These are phyloP conservation scores for Eleutherodactylus coqui DNA, from an alignment of 2,797 vertebrate genomes.

Conservation along the genomic window DNA sequence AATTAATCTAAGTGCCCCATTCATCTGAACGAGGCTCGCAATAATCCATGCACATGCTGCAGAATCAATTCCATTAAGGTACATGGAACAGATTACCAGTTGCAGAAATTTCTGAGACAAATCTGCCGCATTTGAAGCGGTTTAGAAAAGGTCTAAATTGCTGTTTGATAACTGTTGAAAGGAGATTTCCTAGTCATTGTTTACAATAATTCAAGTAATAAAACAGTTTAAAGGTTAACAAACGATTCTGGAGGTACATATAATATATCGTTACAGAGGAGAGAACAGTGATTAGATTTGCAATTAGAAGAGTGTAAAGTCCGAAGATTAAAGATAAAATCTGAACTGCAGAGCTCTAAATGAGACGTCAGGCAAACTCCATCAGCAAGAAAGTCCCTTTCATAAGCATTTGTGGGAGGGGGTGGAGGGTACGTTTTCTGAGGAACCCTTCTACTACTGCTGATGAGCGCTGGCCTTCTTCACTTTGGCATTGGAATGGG, in stretches of 20 bases:
- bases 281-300: neutral
- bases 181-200: neutral
- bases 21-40: too few relatives aligned
- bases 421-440: too few relatives aligned
- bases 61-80: too few relatives aligned
- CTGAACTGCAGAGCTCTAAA: neutral
- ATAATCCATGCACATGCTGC: too few relatives aligned
- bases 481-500: neutral
- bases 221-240: conserved; percentile 11
- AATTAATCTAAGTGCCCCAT: too few relatives aligned
- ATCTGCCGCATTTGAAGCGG: too few relatives aligned
- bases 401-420: too few relatives aligned
- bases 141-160: neutral
- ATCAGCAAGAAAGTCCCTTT: neutral
- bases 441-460: neutral
- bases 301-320: neutral
- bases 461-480: too few relatives aligned
- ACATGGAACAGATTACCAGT: too few relatives aligned
- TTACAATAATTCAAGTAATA: neutral
- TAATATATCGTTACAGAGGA: neutral
- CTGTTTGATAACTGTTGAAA: neutral
- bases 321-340: conserved; percentile 10
- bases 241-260: neutral
- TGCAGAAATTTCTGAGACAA: neutral
- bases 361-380: neutral